phyloP scores from a whole-genome alignment of 2,888 invertebrate species.

The Cheilosia scutellata region DNA sequence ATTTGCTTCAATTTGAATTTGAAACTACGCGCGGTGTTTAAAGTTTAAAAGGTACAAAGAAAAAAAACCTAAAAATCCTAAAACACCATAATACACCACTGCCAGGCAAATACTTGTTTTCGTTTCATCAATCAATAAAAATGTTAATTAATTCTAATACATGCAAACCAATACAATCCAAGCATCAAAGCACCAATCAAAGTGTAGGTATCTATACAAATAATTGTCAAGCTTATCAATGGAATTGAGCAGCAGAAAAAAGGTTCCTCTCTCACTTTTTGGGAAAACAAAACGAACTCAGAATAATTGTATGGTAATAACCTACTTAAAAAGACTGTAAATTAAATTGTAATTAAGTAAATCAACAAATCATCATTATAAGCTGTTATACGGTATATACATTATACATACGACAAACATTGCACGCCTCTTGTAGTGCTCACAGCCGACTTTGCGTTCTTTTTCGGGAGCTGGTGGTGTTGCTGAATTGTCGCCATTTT shows the following conservation, averaged over 20 bases:
- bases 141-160: slow-evolving; percentile 67
- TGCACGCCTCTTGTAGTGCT: slow-evolving; percentile 93
- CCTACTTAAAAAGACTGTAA: slow-evolving; percentile 32
- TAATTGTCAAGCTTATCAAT: slow-evolving; percentile 34
- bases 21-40: too few species aligned
- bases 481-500: slow-evolving; percentile 55
- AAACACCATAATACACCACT: background rate
- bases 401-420: slow-evolving; percentile 91
- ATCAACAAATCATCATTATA: slow-evolving; percentile 63
- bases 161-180: slow-evolving; percentile 17
- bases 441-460: slow-evolving; percentile 86
- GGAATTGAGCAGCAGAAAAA: background rate
- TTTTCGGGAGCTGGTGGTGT: slow-evolving; percentile 33
- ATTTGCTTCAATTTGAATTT: too few species aligned
- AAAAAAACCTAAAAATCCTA: background rate
- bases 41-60: too few species aligned
- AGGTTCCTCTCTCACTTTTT: background rate
- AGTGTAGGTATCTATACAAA: background rate
- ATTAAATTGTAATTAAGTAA: slow-evolving; percentile 60
- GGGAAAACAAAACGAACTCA: background rate
- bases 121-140: slow-evolving; percentile 60
- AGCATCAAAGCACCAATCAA: background rate
- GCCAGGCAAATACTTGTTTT: background rate
- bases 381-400: slow-evolving; percentile 18
- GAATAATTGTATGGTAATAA: slow-evolving; percentile 10